phyloP scores from a whole-genome alignment of 2,797 vertebrate species.

The Poeciliopsis paucimaculata region DNA sequence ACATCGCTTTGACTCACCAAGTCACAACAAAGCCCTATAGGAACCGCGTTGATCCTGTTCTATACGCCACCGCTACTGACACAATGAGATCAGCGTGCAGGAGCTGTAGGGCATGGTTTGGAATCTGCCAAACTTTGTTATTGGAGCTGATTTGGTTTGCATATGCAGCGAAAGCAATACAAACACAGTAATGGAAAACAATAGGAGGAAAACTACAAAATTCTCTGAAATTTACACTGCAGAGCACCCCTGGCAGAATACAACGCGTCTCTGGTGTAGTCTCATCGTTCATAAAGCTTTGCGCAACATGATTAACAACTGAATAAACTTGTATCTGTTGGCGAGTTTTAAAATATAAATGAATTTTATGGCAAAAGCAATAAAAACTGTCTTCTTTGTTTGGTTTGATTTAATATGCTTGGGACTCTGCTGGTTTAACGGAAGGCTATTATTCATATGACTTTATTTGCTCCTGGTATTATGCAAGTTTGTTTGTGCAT shows the following conservation, averaged over 20 bases:
- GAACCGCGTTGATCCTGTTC: slow-evolving; percentile 12
- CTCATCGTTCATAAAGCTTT: slow-evolving; percentile 8
- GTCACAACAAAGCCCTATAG: slow-evolving; percentile 45
- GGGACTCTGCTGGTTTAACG: slow-evolving; percentile 3
- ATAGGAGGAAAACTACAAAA: slow-evolving; percentile 26
- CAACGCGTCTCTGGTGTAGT: background rate
- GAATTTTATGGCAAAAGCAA: slow-evolving; percentile 31
- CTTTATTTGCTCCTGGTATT: background rate
- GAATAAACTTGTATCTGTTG: slow-evolving; percentile 29
- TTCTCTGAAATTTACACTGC: slow-evolving; percentile 9
- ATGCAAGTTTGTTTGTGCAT: background rate
- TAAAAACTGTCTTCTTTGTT: slow-evolving; percentile 43
- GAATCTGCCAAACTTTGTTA: slow-evolving; percentile 16
- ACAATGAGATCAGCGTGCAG: slow-evolving; percentile 54
- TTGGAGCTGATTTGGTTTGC: slow-evolving; percentile 16
- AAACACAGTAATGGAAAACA: slow-evolving; percentile 45
- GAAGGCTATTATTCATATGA: slow-evolving; percentile 1
- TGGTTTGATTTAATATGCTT: slow-evolving; percentile 23
- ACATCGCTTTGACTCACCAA: slow-evolving; percentile 21
- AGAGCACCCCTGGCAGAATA: slow-evolving; percentile 17
- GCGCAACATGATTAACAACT: slow-evolving; percentile 30
- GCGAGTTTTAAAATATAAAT: slow-evolving; percentile 33
- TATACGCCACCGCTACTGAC: slow-evolving; percentile 41
- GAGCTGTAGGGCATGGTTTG: slow-evolving; percentile 11
- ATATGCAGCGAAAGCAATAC: slow-evolving; percentile 21